A percentile compares a stretch with the other conserved stretches of the same genome.
Evolutionary conservation across 2,888 invertebrate genomes (phyloP).

Genomic region (Polydrusus tereticollis): DNA sequence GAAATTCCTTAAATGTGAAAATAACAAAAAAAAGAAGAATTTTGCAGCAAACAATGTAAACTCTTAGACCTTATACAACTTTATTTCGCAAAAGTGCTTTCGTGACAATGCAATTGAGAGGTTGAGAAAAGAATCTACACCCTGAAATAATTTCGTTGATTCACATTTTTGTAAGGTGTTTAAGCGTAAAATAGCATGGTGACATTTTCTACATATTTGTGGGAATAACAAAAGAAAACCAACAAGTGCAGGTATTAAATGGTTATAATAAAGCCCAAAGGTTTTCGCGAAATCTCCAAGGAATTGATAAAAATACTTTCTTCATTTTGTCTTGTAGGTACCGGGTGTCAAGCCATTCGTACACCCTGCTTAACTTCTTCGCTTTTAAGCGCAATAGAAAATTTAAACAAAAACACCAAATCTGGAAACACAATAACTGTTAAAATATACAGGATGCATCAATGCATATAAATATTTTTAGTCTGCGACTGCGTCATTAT

Average conservation of each 20-base stretch:
- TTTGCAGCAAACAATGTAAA: not conserved
- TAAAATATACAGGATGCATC: too few species aligned
- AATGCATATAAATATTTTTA: too few species aligned
- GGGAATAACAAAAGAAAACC: not conserved
- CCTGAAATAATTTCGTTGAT: slow-evolving; percentile 16
- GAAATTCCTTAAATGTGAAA: not conserved
- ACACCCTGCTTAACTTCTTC: too few species aligned
- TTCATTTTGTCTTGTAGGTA: too few species aligned
- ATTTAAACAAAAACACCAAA: too few species aligned
- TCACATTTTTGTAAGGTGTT: slow-evolving; percentile 28
- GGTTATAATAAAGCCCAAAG: too few species aligned
- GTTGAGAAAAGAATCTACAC: not conserved
- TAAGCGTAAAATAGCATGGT: slow-evolving; percentile 15
- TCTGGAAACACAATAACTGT: too few species aligned
- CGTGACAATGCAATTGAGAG: not conserved
- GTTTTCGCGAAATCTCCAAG: too few species aligned
- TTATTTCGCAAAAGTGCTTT: slow-evolving; percentile 8
- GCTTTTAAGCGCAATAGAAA: too few species aligned
- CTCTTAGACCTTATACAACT: not conserved
- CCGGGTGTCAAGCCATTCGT: too few species aligned
- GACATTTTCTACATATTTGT: slow-evolving; percentile 3
- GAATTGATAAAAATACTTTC: too few species aligned
- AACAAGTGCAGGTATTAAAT: not conserved
- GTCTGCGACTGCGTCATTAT: too few species aligned
- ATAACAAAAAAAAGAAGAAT: not conserved